Percentiles rank a stretch among this genome's conserved stretches.
Evolutionary conservation across 2,888 invertebrate species (phyloP).

Genomic region (Priocnemis perturbator): DNA sequence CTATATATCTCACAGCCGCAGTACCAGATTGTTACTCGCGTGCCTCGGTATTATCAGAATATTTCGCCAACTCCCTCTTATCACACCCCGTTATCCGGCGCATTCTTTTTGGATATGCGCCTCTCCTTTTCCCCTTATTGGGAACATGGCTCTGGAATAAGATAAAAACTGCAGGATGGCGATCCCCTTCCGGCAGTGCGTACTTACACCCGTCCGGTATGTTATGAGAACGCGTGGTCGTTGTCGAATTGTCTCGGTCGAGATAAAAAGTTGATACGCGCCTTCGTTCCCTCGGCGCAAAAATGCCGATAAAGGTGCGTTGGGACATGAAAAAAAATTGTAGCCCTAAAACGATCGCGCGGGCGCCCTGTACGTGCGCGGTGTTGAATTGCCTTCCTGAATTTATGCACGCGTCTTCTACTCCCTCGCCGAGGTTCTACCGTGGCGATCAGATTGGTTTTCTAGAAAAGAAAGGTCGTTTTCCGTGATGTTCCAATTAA

Average conservation of each 20-base stretch:
- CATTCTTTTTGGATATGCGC: no score
- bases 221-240: slow-evolving; percentile 36
- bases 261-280: slow-evolving; percentile 59
- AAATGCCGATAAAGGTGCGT: neutral
- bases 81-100: no score
- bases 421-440: slow-evolving; percentile 1
- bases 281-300: slow-evolving; percentile 24
- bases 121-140: no score
- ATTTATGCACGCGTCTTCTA: slow-evolving; percentile 46
- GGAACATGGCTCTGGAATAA: no score
- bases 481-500: slow-evolving; percentile 23
- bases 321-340: slow-evolving; percentile 2
- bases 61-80: slow-evolving; percentile 29
- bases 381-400: slow-evolving; percentile 60
- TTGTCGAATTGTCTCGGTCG: slow-evolving; percentile 55
- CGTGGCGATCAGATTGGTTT: slow-evolving; percentile 31
- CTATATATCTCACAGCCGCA: slow-evolving; percentile 13
- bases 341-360: neutral
- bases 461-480: slow-evolving; percentile 51
- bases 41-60: slow-evolving; percentile 36
- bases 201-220: no score
- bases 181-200: no score
- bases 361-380: slow-evolving; percentile 31
- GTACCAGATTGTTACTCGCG: slow-evolving; percentile 11
- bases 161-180: no score